phyloP scores from a whole-genome alignment of 2,888 invertebrate genomes.

The Ypsolopha sequella region DNA sequence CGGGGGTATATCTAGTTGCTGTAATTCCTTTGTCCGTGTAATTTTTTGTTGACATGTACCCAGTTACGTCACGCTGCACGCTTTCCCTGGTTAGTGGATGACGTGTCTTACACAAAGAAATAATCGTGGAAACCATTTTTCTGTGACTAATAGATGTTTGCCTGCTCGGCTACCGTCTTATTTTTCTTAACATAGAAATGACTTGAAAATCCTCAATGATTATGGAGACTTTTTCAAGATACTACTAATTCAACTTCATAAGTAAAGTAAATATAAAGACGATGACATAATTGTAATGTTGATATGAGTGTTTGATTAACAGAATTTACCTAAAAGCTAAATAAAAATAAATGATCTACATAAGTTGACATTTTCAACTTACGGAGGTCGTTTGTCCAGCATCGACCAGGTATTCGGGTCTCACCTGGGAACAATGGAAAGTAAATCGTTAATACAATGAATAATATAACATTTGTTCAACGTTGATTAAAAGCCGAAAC shows the following conservation, averaged over 20 bases:
- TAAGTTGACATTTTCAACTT: constrained; percentile 17
- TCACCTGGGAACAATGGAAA: constrained; percentile 41
- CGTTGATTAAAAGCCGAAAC: too few species aligned
- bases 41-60: constrained; percentile 37
- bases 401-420: constrained; percentile 35
- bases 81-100: constrained; percentile 50
- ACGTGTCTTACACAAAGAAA: constrained; percentile 41
- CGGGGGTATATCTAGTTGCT: constrained; percentile 31
- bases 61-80: constrained; percentile 53
- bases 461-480: constrained; percentile 14
- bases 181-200: too few species aligned
- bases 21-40: constrained; percentile 62
- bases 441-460: background rate
- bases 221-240: too few species aligned
- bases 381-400: constrained; percentile 24
- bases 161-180: background rate
- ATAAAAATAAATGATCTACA: background rate
- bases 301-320: background rate
- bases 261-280: background rate
- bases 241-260: too few species aligned
- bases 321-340: background rate
- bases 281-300: background rate
- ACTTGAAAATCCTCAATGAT: too few species aligned
- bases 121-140: constrained; percentile 35
- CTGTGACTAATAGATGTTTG: constrained; percentile 19